Base-by-base conservation (phyloP, 2,797 vertebrate genomes). In the Leptoclinus maculatus region DNA sequence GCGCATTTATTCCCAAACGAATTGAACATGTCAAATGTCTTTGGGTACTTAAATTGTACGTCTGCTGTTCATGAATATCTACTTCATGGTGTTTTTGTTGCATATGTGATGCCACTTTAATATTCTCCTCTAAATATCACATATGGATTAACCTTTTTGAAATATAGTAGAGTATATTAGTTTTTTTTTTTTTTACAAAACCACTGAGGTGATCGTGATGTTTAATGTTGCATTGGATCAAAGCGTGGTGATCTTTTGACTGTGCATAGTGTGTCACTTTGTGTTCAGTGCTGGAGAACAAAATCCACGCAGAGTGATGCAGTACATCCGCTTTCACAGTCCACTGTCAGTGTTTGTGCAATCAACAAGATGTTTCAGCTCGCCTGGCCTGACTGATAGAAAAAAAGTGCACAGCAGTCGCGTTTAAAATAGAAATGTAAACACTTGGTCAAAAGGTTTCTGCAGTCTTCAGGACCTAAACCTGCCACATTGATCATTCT, bases 321-420 rank as follows among this genome's bases (percentile, higher is more conserved):
- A 62, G 71, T 45, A 56, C 68, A 74, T 25, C 76, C 16, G 59
- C 45, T 82, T 53, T 64, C 74, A 62, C 76, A 25, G 56, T 13
- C 11, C 43, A 59, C 60, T 34, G 59, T 32, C 71, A 34, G 54
- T 53, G 59, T 47, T 32, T 63, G 71, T 76, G 79, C 79, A 66
- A 54, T 81, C 74, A 78, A 87, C 65, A 64, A 84, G 70, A 80
- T 64, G 76, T 66, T 65, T 67, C 64, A 66, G 63, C 66, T 53
- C 9, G 38, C 38, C 54, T 59, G 43, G 34, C 3, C 29, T 70
- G 65, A 34, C n/a, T 74, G 45, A 71, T n/a, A 74, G 47, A 74
- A 38, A 38, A 38, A 38, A 10, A 49, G 54, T 21, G 27, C 8
- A 7, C 45, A 25, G 16, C 43, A 43, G 45, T 47, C 43, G 51